Evolutionary conservation across 2,113 vertebrate species (phyloP).

Genomic region (Trinectes maculatus): DNA sequence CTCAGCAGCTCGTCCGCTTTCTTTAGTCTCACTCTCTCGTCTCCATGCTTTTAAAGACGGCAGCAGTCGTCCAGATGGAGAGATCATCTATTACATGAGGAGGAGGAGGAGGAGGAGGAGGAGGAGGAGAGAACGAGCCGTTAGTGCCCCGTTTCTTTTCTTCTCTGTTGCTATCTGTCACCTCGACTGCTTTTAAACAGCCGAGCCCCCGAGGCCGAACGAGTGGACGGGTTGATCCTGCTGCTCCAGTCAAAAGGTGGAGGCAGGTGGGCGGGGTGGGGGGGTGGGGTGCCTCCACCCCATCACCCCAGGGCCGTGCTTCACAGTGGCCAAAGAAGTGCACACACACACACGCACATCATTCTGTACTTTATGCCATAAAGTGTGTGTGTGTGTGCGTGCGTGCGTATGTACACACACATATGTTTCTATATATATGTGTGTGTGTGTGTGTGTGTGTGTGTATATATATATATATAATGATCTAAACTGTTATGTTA

Average conservation of each 20-base stretch:
- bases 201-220: conserved; percentile 48
- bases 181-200: conserved; percentile 62
- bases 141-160: conserved; percentile 65
- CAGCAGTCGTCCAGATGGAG: conserved; percentile 66
- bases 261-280: conserved; percentile 59
- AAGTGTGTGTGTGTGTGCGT: too few species aligned
- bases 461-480: too few species aligned
- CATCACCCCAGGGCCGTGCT: conserved; percentile 25
- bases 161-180: conserved; percentile 58
- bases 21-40: not conserved
- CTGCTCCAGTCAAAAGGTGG: conserved; percentile 52
- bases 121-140: conserved; percentile 61
- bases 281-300: not conserved
- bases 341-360: not conserved
- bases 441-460: too few species aligned
- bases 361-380: too few species aligned
- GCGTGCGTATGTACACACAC: too few species aligned
- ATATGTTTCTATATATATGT: too few species aligned
- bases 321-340: conserved; percentile 13
- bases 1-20: not conserved
- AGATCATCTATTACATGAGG: conserved; percentile 46
- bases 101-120: conserved; percentile 67
- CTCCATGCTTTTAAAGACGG: conserved; percentile 26
- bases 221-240: conserved; percentile 39
- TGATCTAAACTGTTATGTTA: too few species aligned